Evolutionary conservation across 1,140 invertebrate genomes (phyloP), one percentile per base, ranked within the genome.

Genomic region (Achatina immaculata): DNA sequence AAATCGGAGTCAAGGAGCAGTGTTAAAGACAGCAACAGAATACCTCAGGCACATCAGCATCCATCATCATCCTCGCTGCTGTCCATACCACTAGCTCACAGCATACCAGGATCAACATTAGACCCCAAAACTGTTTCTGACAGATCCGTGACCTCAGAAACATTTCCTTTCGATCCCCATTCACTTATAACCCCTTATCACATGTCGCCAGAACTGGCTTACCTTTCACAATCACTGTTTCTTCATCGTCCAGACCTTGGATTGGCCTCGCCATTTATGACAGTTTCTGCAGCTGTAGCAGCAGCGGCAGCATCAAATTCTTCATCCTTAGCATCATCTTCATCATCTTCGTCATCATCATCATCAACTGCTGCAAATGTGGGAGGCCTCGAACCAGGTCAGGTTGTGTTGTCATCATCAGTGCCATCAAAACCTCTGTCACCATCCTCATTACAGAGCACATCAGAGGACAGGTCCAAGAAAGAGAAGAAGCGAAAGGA

Each of bases 371-470:
- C 34, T 9, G n/a, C 62, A n/a, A n/a, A 34, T 3, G 40, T 4
- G 28, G 21, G 6, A 34, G 43, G 55, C 34, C 48, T 58, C 11
- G 74, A 76, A 31, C 48, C 62, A 0, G 43, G 58, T 0, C 76
- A 68, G 76, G 19, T 66, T 43, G 31, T 65, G 38, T 68, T 62
- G 38, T 45, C 34, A 83, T 73, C 75, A 43, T 72, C 55, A 68
- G 78, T 68, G 21, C 38, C 58, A 45, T 78, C 74, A 55, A 69
- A 72, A 51, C 43, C 38, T 34, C 72, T 69, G 51, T 82, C 81
- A 58, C 82, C 84, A 65, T 76, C 84, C 31, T 78, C 76, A 36
- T 76, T 21, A 24, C 74, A 72, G 34, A 81, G 81, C 55, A 74
- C 72, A 77, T 76, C 74, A 14, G 83, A 77, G 28, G 72, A 65